These are phyloP conservation scores for Homalodisca vitripennis DNA, from an alignment of 1,140 invertebrate species.

Conservation along the genomic window DNA sequence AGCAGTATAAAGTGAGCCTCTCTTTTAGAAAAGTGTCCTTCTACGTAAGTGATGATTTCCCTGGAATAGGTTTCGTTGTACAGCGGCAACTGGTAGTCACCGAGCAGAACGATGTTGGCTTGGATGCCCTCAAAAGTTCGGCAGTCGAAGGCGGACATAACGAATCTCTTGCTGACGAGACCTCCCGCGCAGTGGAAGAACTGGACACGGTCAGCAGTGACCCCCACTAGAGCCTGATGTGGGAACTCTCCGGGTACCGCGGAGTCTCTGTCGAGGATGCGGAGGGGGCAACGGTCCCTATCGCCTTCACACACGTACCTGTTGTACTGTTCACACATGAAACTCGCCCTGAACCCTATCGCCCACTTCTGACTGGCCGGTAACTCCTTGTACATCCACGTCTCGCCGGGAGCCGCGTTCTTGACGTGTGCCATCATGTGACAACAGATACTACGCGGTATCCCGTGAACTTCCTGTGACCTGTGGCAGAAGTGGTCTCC, in stretches of 20 bases:
- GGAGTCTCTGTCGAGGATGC: not conserved
- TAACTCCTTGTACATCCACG: not conserved
- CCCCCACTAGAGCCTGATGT: not conserved
- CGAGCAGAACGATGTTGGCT: not conserved
- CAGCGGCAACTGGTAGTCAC: not conserved
- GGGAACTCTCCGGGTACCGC: not conserved
- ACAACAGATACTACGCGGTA: too few relatives aligned
- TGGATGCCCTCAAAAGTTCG: not conserved
- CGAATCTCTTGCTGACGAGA: not conserved
- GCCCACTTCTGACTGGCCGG: not conserved
- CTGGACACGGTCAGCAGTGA: not conserved
- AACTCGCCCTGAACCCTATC: not conserved
- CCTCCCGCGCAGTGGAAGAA: not conserved
- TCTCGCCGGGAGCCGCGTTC: not conserved
- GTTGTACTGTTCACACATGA: not conserved
- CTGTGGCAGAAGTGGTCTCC: too few relatives aligned
- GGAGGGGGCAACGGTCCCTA: not conserved
- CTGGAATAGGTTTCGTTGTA: not conserved
- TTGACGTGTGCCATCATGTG: not conserved
- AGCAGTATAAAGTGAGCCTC: not conserved
- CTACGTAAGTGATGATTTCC: not conserved
- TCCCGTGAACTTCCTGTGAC: too few relatives aligned
- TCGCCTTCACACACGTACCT: not conserved
- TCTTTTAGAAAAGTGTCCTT: not conserved
- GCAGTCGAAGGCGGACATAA: not conserved